phyloP scores from a whole-genome alignment of 2,113 vertebrate genomes.

The Tachuris rubrigastra region DNA sequence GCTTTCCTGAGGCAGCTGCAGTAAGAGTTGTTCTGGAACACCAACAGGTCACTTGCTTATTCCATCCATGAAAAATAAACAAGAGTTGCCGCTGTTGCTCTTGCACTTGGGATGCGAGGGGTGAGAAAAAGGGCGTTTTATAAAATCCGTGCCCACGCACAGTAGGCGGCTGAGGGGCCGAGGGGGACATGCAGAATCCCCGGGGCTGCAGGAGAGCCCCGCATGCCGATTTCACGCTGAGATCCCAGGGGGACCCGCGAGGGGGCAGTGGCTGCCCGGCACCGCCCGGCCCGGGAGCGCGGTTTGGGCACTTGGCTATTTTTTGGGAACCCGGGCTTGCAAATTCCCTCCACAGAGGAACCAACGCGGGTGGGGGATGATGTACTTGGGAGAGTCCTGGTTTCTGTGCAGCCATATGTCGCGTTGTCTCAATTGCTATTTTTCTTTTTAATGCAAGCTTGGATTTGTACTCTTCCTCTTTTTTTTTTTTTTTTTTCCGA shows the following conservation, averaged over 20 bases:
- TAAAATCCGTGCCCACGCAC: fast-evolving
- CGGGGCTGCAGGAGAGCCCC: not conserved
- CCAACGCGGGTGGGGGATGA: fast-evolving
- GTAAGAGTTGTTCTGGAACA: not conserved
- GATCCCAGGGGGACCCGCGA: not conserved
- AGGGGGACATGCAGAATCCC: not conserved
- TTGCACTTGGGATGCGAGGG: not conserved
- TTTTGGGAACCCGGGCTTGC: no score
- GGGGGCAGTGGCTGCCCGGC: not conserved
- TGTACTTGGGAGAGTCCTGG: not conserved
- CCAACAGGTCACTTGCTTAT: not conserved
- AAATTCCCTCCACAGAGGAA: not conserved
- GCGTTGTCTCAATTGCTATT: not conserved
- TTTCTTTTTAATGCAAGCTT: not conserved
- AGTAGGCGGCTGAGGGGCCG: not conserved
- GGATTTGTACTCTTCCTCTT: not conserved
- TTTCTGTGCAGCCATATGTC: not conserved
- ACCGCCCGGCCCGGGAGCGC: not conserved
- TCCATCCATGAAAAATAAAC: not conserved
- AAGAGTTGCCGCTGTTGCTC: not conserved
- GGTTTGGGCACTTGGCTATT: fast-evolving
- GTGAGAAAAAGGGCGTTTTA: not conserved
- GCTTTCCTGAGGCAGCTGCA: not conserved
- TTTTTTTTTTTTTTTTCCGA: no score
- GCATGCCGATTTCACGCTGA: fast-evolving